phyloP scores from a whole-genome alignment of 1,140 invertebrate species.

The Diploscapter pachys region DNA sequence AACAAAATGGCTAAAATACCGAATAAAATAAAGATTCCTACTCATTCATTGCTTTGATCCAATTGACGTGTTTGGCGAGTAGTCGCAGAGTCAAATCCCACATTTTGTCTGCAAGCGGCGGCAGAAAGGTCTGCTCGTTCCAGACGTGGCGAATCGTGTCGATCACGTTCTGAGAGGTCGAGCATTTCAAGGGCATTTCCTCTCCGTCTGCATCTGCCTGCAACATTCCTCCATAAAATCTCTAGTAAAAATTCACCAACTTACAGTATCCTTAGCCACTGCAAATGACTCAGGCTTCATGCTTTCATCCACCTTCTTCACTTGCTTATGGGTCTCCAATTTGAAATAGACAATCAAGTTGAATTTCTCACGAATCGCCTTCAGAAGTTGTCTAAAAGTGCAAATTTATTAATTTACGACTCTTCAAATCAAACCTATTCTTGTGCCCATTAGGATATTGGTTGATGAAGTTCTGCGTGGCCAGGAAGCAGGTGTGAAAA shows the following conservation, averaged over 20 bases:
- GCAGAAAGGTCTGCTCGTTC: constrained; percentile 31
- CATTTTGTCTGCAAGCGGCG: constrained; percentile 69
- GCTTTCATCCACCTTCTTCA: constrained; percentile 11
- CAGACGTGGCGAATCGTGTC: constrained; percentile 43
- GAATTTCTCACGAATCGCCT: constrained; percentile 36
- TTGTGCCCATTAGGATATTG: constrained; percentile 21
- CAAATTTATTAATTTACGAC: not conserved
- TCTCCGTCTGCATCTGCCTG: not conserved
- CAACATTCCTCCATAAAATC: not conserved
- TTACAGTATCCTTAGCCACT: not conserved
- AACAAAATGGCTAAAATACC: not conserved
- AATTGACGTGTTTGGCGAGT: constrained; percentile 72
- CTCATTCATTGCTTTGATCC: constrained; percentile 64
- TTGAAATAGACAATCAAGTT: constrained; percentile 40
- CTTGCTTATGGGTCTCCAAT: constrained; percentile 11
- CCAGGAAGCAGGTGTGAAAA: constrained; percentile 20
- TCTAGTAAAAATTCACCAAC: constrained; percentile 20
- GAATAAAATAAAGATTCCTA: constrained; percentile 8
- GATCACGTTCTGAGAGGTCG: constrained; percentile 65
- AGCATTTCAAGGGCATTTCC: not conserved
- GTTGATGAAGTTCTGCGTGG: constrained; percentile 15
- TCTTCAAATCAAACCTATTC: constrained; percentile 1
- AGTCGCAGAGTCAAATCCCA: constrained; percentile 82
- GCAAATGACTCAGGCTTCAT: constrained; percentile 5
- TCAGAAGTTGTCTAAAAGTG: constrained; percentile 16